phyloP scores from a whole-genome alignment of 2,888 invertebrate species.

The Trypoxylon attenuatum region DNA sequence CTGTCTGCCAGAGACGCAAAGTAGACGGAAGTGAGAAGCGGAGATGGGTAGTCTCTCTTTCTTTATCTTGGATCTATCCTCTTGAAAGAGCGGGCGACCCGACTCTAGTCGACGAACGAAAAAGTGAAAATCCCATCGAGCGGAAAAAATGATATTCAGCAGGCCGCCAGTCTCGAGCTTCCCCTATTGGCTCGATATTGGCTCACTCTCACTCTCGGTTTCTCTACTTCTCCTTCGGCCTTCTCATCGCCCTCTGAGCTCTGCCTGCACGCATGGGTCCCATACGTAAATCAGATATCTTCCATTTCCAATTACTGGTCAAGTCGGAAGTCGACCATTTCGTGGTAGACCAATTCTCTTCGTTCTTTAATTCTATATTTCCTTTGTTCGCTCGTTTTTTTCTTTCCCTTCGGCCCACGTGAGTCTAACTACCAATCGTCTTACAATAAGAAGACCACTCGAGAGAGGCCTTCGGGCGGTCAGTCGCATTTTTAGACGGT shows the following conservation, averaged over 20 bases:
- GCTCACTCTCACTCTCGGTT: slow-evolving; percentile 22
- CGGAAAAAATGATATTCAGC: slow-evolving; percentile 63
- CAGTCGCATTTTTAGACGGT: slow-evolving; percentile 23
- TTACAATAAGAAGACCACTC: slow-evolving; percentile 19
- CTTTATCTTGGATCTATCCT: slow-evolving; percentile 32
- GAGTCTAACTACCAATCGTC: slow-evolving; percentile 11
- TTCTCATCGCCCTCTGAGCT: slow-evolving; percentile 3
- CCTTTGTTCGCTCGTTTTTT: background rate
- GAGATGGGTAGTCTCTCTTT: slow-evolving; percentile 5
- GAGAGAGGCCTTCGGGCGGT: slow-evolving; percentile 19
- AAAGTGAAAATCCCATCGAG: slow-evolving; percentile 61
- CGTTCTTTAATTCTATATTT: slow-evolving; percentile 36
- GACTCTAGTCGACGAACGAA: slow-evolving; percentile 42
- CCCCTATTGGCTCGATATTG: slow-evolving; percentile 10
- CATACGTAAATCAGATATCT: slow-evolving; percentile 57
- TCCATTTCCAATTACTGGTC: slow-evolving; percentile 56
- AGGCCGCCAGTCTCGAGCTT: slow-evolving; percentile 40
- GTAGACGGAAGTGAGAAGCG: slow-evolving; percentile 33
- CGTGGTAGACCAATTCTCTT: slow-evolving; percentile 50
- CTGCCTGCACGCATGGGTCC: slow-evolving; percentile 27
- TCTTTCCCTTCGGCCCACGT: background rate
- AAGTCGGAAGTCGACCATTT: slow-evolving; percentile 52
- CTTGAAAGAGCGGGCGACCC: slow-evolving; percentile 43
- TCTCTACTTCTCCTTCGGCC: slow-evolving; percentile 5
- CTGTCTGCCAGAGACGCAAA: slow-evolving; percentile 6